A percentile compares a stretch with the other conserved stretches of the same genome.
These are phyloP conservation scores for Chrysaora quinquecirrha DNA, from an alignment of 30 jellyfish, hydroid and myxozoan genomes.

Conservation along the genomic window DNA sequence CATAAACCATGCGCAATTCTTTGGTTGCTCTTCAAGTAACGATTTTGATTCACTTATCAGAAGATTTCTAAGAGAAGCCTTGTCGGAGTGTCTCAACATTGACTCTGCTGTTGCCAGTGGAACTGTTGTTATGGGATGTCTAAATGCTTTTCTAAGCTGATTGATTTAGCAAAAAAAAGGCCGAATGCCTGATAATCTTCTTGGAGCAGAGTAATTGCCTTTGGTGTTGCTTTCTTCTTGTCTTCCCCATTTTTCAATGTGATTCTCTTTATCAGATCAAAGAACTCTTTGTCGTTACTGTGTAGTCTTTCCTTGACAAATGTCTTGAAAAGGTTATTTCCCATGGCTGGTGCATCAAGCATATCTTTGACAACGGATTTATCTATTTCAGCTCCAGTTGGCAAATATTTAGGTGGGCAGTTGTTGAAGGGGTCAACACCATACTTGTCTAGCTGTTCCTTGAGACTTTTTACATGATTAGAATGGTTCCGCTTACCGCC, in stretches of 20 bases:
- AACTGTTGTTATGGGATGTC: not conserved
- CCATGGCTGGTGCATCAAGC: constrained; percentile 17
- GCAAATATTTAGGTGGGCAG: not conserved
- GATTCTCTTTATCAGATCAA: constrained; percentile 12
- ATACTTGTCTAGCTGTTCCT: constrained; percentile 17
- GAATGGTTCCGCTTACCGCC: constrained; percentile 14
- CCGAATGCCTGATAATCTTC: constrained; percentile 39
- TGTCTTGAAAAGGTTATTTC: not conserved
- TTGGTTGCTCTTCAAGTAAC: too few relatives aligned
- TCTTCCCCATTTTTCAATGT: not conserved
- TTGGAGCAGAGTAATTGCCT: constrained; percentile 13
- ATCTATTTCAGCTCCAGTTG: constrained; percentile 11
- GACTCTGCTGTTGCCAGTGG: constrained; percentile 5
- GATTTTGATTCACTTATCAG: too few relatives aligned
- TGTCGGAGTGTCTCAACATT: not conserved
- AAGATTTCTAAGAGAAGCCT: too few relatives aligned
- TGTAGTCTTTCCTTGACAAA: constrained; percentile 19
- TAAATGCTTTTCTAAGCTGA: not conserved
- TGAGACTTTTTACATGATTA: constrained; percentile 14
- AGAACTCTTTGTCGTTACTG: not conserved
- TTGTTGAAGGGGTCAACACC: constrained; percentile 30
- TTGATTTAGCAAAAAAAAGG: not conserved
- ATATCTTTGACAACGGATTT: constrained; percentile 25
- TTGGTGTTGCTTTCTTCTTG: constrained; percentile 3
- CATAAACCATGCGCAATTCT: not conserved